Evolutionary conservation across 1,140 invertebrate species (phyloP), one percentile per base, ranked within the genome.

Genomic region (Drosophila bifasciata): DNA sequence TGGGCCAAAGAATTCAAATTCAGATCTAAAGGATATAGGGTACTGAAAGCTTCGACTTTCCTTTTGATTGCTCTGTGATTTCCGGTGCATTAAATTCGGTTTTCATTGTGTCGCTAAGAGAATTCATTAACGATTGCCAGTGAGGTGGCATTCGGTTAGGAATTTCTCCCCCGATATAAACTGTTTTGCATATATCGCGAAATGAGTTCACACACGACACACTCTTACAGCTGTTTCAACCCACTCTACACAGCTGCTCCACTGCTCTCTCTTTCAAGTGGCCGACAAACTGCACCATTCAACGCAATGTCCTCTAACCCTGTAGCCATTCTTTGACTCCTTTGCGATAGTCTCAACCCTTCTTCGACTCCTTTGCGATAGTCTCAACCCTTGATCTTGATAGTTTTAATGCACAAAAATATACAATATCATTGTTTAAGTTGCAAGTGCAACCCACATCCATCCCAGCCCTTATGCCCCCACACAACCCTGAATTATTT

Each of bases 121-220:
- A 68, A 68, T 68, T 68, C 64, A 68, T 68, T 68, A 68, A 63
- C 49, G 28, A 68, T 55, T 67, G 62, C 64, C 64, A 67, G 21
- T 61, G n/a, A 32, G 41, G n/a, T n/a, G n/a, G 44, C 64, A 64
- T 40, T 43, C 36, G 28, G 51, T 36, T 50, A 21, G 13, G 43
- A 6, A 25, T 25, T 25, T 25, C 7, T 5, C 36, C 25, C 28
- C 7, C 9, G n/a, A n/a, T 36, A 5, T n/a, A 28, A 52, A 36
- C 59, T 46, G 67, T 55, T 68, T 68, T 68, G 64, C 64, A 68
- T 68, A 68, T 40, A n/a, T n/a, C n/a, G n/a, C 16, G 13, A 44
- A 32, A 36, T 9, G 23, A 64, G 16, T 3, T 3, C 16, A 21
- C 41, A 32, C 0, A n/a, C 28, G 28, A 3, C 28, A 32, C 19